A percentile compares a stretch with the other conserved stretches of the same genome.
phyloP scores from a whole-genome alignment of 2,113 vertebrate species.

The Calyptommatus sinebrachiatus region DNA sequence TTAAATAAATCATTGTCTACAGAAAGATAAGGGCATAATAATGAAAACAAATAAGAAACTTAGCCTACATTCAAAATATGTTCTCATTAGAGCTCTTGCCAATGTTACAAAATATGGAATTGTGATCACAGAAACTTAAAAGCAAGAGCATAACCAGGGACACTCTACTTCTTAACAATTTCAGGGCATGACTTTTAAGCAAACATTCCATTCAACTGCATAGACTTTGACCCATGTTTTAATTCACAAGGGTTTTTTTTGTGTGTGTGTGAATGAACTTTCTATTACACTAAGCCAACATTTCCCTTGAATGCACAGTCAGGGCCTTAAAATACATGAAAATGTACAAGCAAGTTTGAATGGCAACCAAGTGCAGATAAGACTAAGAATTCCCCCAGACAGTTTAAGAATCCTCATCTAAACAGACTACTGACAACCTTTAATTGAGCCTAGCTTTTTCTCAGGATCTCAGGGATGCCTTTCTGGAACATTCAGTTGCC shows the following conservation, averaged over 20 bases:
- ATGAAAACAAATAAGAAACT: background rate
- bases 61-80: background rate
- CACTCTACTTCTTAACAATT: background rate
- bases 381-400: background rate
- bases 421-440: background rate
- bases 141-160: background rate
- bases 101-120: background rate
- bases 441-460: too few species aligned
- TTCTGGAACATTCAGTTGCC: too few species aligned
- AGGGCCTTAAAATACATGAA: background rate
- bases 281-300: background rate
- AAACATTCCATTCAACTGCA: slow-evolving; percentile 10
- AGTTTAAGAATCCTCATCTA: too few species aligned
- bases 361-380: background rate
- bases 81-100: background rate
- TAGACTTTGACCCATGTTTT: background rate
- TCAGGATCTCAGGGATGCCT: too few species aligned
- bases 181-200: background rate
- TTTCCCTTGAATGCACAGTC: background rate
- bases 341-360: too few species aligned
- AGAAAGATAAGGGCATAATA: background rate
- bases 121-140: background rate
- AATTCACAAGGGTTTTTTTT: background rate
- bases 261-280: background rate
- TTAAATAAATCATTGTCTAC: background rate